Evolutionary conservation across 2,113 vertebrate genomes (phyloP), one percentile per base, ranked within the genome.

Genomic region (Myocastor coypus): DNA sequence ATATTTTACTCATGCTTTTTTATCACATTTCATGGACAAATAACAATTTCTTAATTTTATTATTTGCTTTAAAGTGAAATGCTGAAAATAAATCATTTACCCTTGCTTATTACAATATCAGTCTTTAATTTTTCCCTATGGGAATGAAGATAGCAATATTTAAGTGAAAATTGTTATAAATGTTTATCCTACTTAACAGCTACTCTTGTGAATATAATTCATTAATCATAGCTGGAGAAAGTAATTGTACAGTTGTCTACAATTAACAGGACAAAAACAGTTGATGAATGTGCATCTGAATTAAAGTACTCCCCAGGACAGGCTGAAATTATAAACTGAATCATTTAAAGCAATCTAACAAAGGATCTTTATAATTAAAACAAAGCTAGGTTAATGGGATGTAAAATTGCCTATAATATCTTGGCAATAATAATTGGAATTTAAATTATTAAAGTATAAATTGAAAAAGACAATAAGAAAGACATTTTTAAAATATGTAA

Each of bases 291-390:
- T 98, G 98, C 97, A 97, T 96, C 97, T 97, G 98, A 99, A 99
- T 99, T 98, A 97, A 98, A 99, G 97, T 98, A 98, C 98, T 99
- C 98, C 97, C 98, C 97, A 98, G 98, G 98, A 99, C 98, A 98
- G 98, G 94, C 97, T 98, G 98, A 98, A 98, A 99, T 99, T 99
- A 99, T 98, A 98, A 98, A 98, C 98, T 98, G 98, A 98, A 98
- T 99, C 98, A 98, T 98, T 98, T 99, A 98, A 98, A 98, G 97
- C 98, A 98, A 98, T 98, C 98, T 98, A 99, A 99, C 99, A 99
- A 98, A 98, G 98, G 98, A 97, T 98, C 98, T 98, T 98, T 99
- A 98, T 99, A 99, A 99, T 99, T 99, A 99, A 99, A 99, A 99
- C 99, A 99, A 99, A 99, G 98, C 98, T 97, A 97, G 97, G 98